Evolutionary conservation across 92 coral and sea anemone species (phyloP).

Genomic region (Micromussa lordhowensis): DNA sequence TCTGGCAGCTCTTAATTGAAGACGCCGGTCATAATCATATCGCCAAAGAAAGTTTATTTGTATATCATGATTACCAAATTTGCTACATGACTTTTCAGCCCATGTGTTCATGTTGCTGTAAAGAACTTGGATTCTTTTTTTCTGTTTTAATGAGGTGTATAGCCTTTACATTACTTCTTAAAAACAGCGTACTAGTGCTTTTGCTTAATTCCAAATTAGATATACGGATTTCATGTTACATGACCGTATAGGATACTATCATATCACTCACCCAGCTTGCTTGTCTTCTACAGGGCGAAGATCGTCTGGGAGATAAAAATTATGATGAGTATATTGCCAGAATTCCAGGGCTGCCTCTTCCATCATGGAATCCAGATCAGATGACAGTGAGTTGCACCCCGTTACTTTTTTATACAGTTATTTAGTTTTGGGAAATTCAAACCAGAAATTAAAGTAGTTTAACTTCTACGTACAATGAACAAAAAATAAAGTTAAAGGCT

Average conservation of each 20-base stretch:
- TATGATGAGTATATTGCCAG: constrained; percentile 42
- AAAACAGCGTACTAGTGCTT: background rate
- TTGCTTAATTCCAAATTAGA: background rate
- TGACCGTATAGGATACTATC: background rate
- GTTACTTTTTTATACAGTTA: no score
- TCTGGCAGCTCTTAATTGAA: background rate
- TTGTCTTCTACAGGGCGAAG: constrained; percentile 33
- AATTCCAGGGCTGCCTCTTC: constrained; percentile 17
- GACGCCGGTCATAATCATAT: background rate
- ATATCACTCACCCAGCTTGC: background rate
- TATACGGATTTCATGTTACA: background rate
- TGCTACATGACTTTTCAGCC: background rate
- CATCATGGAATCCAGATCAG: background rate
- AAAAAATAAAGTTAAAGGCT: background rate
- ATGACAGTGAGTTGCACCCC: constrained; percentile 48
- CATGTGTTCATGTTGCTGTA: background rate
- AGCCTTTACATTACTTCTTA: background rate
- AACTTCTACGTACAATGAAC: background rate
- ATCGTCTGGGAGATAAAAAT: constrained; percentile 39
- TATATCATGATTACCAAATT: background rate
- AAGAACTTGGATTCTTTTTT: background rate
- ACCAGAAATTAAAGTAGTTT: no score
- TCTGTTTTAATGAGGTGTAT: background rate
- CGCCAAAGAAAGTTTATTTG: background rate
- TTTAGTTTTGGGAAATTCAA: no score